Evolutionary conservation across 2,113 vertebrate species (phyloP).

Genomic region (Nestor notabilis): DNA sequence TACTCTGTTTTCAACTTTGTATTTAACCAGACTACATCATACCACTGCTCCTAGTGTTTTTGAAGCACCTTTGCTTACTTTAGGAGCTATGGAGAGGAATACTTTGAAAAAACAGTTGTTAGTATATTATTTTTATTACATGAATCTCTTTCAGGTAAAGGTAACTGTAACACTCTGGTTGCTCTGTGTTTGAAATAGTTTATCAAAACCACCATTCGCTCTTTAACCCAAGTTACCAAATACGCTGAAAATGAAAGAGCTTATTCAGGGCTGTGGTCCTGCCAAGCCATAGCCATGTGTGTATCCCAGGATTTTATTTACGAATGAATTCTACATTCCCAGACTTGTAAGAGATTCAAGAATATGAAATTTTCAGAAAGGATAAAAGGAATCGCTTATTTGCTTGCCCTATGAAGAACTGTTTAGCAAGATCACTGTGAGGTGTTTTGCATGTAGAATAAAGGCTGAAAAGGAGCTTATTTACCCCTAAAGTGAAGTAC

Average conservation of each 20-base stretch:
- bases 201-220: constrained; percentile 25
- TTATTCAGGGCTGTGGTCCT: constrained; percentile 53
- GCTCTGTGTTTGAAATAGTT: constrained; percentile 24
- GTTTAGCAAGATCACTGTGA: constrained; percentile 32
- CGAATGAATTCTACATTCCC: constrained; percentile 49
- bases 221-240: constrained; percentile 39
- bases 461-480: constrained; percentile 21
- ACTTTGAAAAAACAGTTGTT: background rate
- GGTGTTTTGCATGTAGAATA: constrained; percentile 41
- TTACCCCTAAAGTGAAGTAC: constrained; percentile 33
- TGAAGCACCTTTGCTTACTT: constrained; percentile 1
- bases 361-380: constrained; percentile 60
- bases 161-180: constrained; percentile 1
- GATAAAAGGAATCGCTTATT: constrained; percentile 56
- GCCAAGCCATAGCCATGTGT: constrained; percentile 29
- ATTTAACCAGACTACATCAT: background rate
- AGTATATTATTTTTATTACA: background rate
- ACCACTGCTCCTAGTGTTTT: background rate
- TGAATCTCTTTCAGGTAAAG: background rate
- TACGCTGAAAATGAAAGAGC: constrained; percentile 55
- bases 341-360: constrained; percentile 64
- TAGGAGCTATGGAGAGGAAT: background rate
- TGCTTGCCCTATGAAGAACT: constrained; percentile 45
- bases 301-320: constrained; percentile 68
- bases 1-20: background rate